Percentiles rank a stretch among this genome's conserved stretches.
phyloP scores from a whole-genome alignment of 1,140 invertebrate genomes.

The Pseudomyrmex pallidus region DNA sequence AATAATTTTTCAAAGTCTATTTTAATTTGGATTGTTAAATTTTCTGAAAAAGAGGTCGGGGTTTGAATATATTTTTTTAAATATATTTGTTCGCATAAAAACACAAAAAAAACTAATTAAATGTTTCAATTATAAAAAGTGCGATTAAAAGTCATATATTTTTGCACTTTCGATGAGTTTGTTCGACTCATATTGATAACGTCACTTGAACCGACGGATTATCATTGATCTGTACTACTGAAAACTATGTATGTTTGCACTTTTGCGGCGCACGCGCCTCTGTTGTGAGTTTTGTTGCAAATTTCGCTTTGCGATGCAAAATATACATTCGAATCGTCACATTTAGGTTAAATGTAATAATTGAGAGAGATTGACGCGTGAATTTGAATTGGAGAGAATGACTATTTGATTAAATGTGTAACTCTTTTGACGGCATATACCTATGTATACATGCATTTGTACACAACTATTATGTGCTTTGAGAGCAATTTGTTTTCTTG shows the following conservation, averaged over 20 bases:
- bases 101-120: too few species aligned
- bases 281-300: not conserved
- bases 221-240: not conserved
- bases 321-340: not conserved
- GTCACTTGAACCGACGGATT: not conserved
- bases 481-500: too few species aligned
- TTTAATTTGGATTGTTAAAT: too few species aligned
- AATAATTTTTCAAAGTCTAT: too few species aligned
- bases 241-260: not conserved
- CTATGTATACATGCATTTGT: too few species aligned
- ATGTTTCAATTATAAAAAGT: too few species aligned
- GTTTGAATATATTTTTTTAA: too few species aligned
- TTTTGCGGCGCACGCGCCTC: too few species aligned
- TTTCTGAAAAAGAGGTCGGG: too few species aligned
- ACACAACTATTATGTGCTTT: too few species aligned
- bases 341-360: constrained; percentile 40
- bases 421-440: constrained; percentile 1
- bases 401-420: constrained; percentile 5
- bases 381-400: constrained; percentile 23
- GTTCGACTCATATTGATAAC: not conserved
- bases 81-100: too few species aligned
- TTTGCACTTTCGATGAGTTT: not conserved
- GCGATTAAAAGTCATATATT: not conserved
- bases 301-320: not conserved
- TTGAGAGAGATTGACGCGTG: constrained; percentile 3